Evolutionary conservation across 2,888 invertebrate species (phyloP).

Genomic region (Exephanes ischioxanthus): DNA sequence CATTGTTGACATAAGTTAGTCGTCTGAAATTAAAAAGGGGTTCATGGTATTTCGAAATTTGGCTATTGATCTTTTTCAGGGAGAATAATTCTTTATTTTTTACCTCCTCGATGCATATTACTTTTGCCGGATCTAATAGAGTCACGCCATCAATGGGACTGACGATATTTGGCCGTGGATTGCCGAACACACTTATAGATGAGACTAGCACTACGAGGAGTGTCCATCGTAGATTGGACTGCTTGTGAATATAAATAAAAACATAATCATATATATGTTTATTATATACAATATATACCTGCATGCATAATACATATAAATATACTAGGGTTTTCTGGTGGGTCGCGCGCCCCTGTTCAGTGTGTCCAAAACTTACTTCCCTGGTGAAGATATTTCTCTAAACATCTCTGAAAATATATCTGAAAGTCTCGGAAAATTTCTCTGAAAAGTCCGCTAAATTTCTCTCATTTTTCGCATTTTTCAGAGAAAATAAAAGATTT

Average conservation of each 20-base stretch:
- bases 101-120: conserved; percentile 66
- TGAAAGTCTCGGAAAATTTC: too few species aligned
- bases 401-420: too few species aligned
- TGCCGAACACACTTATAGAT: conserved; percentile 29
- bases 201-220: conserved; percentile 51
- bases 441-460: too few species aligned
- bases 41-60: background rate
- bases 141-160: conserved; percentile 57
- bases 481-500: too few species aligned
- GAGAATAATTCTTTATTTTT: background rate
- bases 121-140: conserved; percentile 58
- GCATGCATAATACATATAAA: background rate
- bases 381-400: too few species aligned
- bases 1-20: conserved; percentile 67
- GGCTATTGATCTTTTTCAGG: background rate
- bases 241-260: background rate
- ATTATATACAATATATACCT: background rate
- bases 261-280: background rate
- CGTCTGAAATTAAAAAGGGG: conserved; percentile 56
- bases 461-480: too few species aligned
- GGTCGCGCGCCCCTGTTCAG: too few species aligned
- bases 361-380: too few species aligned
- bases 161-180: conserved; percentile 39
- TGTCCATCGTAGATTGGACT: conserved; percentile 49
- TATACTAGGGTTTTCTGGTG: too few species aligned